Percentiles rank a stretch among this genome's conserved stretches.
phyloP scores from a whole-genome alignment of 2,113 vertebrate species.

The Amphilophus citrinellus region DNA sequence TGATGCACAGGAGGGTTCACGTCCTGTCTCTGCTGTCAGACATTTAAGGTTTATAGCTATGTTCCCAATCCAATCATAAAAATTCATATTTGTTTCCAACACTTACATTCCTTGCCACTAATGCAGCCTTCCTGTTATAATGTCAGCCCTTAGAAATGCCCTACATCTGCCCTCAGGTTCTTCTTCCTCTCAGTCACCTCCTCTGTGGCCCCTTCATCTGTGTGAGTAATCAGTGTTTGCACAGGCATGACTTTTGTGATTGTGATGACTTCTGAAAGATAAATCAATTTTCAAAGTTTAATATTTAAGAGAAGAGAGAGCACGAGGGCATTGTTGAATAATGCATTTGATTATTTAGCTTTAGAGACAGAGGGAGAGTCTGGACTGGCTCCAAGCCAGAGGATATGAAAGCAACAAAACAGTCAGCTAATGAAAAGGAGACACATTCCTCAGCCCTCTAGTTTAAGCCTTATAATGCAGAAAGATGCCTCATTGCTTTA shows the following conservation, averaged over 20 bases:
- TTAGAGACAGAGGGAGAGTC: conserved; percentile 55
- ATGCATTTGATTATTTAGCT: conserved; percentile 75
- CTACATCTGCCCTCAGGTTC: conserved; percentile 44
- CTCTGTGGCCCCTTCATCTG: conserved; percentile 39
- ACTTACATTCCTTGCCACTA: conserved; percentile 9
- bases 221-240: conserved; percentile 70
- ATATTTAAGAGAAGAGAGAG: conserved; percentile 70
- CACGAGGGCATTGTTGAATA: conserved; percentile 57
- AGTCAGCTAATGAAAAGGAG: conserved; percentile 69
- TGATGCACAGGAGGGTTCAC: background rate
- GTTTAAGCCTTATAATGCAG: conserved; percentile 58
- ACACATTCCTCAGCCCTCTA: conserved; percentile 53
- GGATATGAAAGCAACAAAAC: conserved; percentile 63
- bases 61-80: conserved; percentile 4
- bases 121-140: conserved; percentile 34
- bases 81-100: conserved; percentile 34
- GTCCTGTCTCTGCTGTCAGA: background rate
- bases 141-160: conserved; percentile 43
- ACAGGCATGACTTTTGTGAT: conserved; percentile 59
- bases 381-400: conserved; percentile 54
- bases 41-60: conserved; percentile 21
- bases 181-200: background rate
- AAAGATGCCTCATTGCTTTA: conserved; percentile 23
- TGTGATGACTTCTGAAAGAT: conserved; percentile 67
- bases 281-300: conserved; percentile 75